These are phyloP conservation scores for Eclectus roratus DNA, from an alignment of 2,113 vertebrate genomes.

Conservation along the genomic window DNA sequence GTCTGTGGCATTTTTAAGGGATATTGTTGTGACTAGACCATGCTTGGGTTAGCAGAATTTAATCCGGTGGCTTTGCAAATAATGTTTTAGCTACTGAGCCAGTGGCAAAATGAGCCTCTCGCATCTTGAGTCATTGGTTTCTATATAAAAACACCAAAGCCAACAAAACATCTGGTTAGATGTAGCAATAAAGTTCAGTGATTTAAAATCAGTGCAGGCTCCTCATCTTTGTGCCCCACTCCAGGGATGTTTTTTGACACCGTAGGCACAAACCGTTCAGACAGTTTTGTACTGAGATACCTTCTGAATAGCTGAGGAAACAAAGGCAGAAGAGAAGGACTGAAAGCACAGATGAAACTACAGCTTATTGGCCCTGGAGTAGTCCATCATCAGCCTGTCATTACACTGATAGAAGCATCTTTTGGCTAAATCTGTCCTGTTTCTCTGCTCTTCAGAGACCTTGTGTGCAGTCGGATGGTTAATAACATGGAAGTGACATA, in stretches of 20 bases:
- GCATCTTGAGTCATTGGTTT: neutral
- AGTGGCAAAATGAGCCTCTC: neutral
- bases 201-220: neutral
- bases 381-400: neutral
- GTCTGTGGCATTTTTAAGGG: neutral
- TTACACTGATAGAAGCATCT: neutral
- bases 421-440: neutral
- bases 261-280: neutral
- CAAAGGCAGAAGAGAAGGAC: neutral
- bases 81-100: neutral
- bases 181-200: neutral
- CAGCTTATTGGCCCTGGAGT: neutral
- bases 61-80: neutral
- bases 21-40: neutral
- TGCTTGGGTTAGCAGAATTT: neutral
- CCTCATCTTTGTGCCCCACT: neutral
- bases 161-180: neutral
- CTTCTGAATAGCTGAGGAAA: neutral
- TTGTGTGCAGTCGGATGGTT: neutral
- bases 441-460: neutral
- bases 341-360: neutral
- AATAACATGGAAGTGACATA: neutral
- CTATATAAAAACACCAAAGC: neutral
- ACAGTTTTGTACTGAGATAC: neutral
- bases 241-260: neutral